Evolutionary conservation across 2,113 vertebrate species (phyloP).

Genomic region (Eidolon helvum): DNA sequence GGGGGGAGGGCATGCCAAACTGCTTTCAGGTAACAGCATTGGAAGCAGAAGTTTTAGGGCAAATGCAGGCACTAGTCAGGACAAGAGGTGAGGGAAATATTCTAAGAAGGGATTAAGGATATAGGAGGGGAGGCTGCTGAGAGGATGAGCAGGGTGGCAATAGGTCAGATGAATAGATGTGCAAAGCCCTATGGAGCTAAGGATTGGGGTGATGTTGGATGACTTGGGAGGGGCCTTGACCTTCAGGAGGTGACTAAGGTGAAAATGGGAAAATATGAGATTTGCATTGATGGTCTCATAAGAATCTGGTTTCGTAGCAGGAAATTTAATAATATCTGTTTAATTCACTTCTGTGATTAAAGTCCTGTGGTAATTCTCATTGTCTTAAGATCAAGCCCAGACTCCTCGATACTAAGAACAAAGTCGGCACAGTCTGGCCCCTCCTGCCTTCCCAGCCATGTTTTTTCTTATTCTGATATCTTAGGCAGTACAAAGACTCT

Average conservation of each 20-base stretch:
- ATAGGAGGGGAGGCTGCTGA: not conserved
- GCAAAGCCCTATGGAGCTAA: not conserved
- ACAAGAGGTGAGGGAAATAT: not conserved
- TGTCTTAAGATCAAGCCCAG: not conserved
- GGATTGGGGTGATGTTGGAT: not conserved
- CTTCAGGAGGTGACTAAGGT: not conserved
- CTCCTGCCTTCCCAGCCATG: not conserved
- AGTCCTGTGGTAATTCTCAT: not conserved
- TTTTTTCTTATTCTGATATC: not conserved
- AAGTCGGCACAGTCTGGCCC: not conserved
- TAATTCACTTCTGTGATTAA: slow-evolving; percentile 4
- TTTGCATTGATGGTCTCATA: not conserved
- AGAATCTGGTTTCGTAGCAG: not conserved
- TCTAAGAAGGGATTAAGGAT: not conserved
- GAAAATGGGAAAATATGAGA: not conserved
- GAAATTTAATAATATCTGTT: not conserved
- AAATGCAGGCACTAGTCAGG: not conserved
- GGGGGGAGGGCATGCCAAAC: not conserved
- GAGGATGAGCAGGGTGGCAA: not conserved
- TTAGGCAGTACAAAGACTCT: not conserved
- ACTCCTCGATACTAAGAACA: not conserved
- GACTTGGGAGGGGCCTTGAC: not conserved
- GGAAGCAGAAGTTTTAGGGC: not conserved
- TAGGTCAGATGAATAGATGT: not conserved
- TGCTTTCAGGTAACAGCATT: not conserved